Percentiles rank a stretch among this genome's conserved stretches.
phyloP scores from a whole-genome alignment of 2,113 vertebrate species.

The Cyprichromis sp. region DNA sequence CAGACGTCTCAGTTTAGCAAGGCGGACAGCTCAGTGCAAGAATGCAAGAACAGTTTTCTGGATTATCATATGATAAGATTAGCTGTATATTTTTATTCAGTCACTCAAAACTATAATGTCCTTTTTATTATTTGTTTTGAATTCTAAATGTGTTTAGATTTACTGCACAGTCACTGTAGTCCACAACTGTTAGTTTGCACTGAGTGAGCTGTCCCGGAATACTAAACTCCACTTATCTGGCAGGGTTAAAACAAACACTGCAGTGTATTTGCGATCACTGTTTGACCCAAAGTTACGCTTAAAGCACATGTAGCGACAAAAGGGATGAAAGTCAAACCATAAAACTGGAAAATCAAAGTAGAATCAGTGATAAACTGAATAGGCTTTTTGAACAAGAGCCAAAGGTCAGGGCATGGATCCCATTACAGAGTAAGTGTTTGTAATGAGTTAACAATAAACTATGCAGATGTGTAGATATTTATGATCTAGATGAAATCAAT shows the following conservation, averaged over 20 bases:
- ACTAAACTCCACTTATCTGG: neutral
- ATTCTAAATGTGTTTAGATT: neutral
- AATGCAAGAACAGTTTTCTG: neutral
- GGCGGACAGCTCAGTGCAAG: neutral
- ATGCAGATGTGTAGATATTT: neutral
- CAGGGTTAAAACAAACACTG: neutral
- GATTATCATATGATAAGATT: neutral
- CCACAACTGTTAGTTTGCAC: neutral
- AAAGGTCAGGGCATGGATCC: neutral
- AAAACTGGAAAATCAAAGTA: slow-evolving; percentile 10
- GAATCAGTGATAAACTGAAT: slow-evolving; percentile 15
- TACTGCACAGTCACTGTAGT: neutral
- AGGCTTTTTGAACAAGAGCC: neutral
- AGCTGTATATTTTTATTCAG: neutral
- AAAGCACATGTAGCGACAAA: neutral
- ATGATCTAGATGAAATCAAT: neutral
- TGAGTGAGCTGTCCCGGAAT: neutral
- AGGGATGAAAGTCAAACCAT: neutral
- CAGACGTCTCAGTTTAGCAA: neutral
- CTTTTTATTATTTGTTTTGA: neutral
- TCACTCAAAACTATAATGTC: neutral
- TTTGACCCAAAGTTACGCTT: neutral
- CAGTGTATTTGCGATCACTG: slow-evolving; percentile 7
- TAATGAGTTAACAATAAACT: neutral
- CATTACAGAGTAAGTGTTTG: neutral